A percentile compares a stretch with the other conserved stretches of the same genome.
Evolutionary conservation across 2,888 invertebrate genomes (phyloP).

Genomic region (Ditula angustiorana): DNA sequence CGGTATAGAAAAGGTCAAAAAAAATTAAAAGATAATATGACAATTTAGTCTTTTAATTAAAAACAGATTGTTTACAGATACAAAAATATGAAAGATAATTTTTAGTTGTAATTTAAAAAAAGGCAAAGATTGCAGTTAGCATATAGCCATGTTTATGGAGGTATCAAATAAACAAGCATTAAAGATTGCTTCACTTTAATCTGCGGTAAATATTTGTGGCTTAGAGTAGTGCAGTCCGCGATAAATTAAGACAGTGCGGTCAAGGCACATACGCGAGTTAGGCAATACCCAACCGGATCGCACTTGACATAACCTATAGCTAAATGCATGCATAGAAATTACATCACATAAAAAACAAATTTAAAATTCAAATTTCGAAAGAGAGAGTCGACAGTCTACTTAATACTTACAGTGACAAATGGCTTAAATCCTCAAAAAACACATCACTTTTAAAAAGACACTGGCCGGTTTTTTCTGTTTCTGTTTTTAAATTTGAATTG

Average conservation of each 20-base stretch:
- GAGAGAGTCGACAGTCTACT: constrained; percentile 41
- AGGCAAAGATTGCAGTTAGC: no score
- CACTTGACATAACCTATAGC: constrained; percentile 24
- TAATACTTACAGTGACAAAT: constrained; percentile 32
- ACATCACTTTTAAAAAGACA: constrained; percentile 38
- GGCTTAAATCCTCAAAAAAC: constrained; percentile 17
- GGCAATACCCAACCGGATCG: constrained; percentile 44
- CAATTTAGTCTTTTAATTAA: no score
- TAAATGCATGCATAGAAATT: constrained; percentile 38
- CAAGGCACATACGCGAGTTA: constrained; percentile 44
- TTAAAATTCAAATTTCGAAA: constrained; percentile 40
- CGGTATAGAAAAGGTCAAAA: no score
- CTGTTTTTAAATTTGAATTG: background rate
- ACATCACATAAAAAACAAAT: constrained; percentile 39
- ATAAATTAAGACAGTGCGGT: constrained; percentile 37
- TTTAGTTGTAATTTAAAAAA: no score
- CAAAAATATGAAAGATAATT: no score
- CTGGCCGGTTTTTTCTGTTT: constrained; percentile 7
- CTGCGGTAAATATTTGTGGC: constrained; percentile 12
- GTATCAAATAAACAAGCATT: background rate
- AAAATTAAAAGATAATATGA: no score
- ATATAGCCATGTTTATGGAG: background rate
- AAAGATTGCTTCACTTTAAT: background rate
- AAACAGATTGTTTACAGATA: no score
- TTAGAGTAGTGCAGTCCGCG: constrained; percentile 13